Evolutionary conservation across 2,113 vertebrate genomes (phyloP).

Genomic region (Antigone vipio): DNA sequence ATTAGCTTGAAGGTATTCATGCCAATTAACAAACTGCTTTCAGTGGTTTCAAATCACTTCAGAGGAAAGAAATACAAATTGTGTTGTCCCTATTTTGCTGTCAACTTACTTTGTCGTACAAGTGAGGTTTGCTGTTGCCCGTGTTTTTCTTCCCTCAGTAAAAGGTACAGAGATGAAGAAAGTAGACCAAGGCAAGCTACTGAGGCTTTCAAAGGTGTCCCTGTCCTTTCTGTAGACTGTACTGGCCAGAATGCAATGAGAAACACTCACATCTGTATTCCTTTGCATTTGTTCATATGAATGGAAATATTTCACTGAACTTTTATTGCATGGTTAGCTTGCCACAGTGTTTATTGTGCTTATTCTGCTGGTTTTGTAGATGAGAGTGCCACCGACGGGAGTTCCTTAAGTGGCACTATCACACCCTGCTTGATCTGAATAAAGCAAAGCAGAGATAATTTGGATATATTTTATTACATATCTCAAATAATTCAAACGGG

Average conservation of each 20-base stretch:
- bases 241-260: neutral
- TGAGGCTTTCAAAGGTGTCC: neutral
- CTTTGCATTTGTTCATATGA: neutral
- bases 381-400: neutral
- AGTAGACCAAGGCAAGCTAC: neutral
- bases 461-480: neutral
- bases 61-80: neutral
- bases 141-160: neutral
- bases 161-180: neutral
- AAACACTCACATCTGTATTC: neutral
- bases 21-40: neutral
- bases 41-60: neutral
- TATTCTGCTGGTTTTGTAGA: neutral
- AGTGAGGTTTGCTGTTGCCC: neutral
- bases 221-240: neutral
- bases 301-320: neutral
- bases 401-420: neutral
- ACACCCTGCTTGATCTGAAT: neutral
- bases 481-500: neutral
- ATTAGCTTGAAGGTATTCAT: neutral
- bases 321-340: neutral
- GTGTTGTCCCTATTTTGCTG: neutral
- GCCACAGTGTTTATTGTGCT: neutral
- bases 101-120: neutral
- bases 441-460: neutral